A percentile compares a stretch with the other conserved stretches of the same genome.
phyloP scores from a whole-genome alignment of 2,797 vertebrate species.

The Aeoliscus strigatus region DNA sequence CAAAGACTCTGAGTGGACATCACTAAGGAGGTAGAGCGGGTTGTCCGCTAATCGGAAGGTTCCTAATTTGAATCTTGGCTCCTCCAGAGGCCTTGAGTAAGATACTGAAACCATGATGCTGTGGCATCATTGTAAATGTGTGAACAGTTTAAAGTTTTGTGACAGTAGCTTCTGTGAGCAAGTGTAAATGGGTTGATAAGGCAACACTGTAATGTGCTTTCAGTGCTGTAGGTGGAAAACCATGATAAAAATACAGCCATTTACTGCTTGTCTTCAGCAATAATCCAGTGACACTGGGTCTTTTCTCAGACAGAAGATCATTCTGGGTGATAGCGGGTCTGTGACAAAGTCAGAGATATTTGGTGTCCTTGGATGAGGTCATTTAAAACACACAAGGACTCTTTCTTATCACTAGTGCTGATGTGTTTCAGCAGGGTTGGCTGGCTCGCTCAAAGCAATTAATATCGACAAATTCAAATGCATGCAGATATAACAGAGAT shows the following conservation, averaged over 20 bases:
- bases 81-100: too few species aligned
- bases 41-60: too few species aligned
- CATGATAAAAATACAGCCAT: too few species aligned
- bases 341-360: constrained; percentile 7
- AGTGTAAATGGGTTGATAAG: too few species aligned
- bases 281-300: constrained; percentile 54
- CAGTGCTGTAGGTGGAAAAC: too few species aligned
- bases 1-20: constrained; percentile 37
- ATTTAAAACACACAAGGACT: constrained; percentile 15
- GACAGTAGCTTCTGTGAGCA: too few species aligned
- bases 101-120: too few species aligned
- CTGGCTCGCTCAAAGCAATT: constrained; percentile 17
- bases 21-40: too few species aligned
- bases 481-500: constrained; percentile 39
- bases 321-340: constrained; percentile 21
- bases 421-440: constrained; percentile 27
- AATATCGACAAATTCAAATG: constrained; percentile 50
- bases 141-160: too few species aligned
- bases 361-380: constrained; percentile 42
- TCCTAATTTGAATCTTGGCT: too few species aligned
- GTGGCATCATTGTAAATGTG: too few species aligned
- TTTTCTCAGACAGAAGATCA: constrained; percentile 37
- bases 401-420: constrained; percentile 21
- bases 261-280: constrained; percentile 62
- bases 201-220: too few species aligned